Evolutionary conservation across 2,113 vertebrate species (phyloP), one percentile per base, ranked within the genome.

Genomic region (Emydocephalus ijimae): DNA sequence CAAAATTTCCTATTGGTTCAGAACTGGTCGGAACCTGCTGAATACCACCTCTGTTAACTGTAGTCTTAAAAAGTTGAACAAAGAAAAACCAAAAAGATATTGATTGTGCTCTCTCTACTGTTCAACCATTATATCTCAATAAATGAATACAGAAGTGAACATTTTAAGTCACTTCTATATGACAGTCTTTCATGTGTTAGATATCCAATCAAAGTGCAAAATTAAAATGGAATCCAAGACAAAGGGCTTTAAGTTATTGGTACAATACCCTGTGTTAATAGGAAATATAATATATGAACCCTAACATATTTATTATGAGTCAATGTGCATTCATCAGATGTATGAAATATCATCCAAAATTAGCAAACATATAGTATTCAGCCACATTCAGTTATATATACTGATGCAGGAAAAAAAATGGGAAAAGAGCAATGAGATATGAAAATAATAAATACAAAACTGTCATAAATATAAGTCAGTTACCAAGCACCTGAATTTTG

Each of bases 81-180:
- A 26, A 11, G 34, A 26, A 48, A 45, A 52, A n/a, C 15, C 34
- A 74, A 56, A 6, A 3, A 90, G 92, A 50, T 91, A 93, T 94
- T 45, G 93, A 89, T 92, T 89, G 93, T 95, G 92, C 93, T 91
- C 61, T 96, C 95, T 91, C 96, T 97, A 54, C 93, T 96, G 95
- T 94, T 45, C 74, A 94, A 93, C 81, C 11, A 20, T 56, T 88
- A n/a, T 15, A 34, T 8, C 8, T 54, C 29, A 29, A 52, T 26
- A 50, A 54, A 52, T n/a, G 29, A 29, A n/a, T 50, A n/a, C 14
- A 29, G 11, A 87, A 54, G 29, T 50, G 48, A 87, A 52, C 50
- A 26, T 55, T 39, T 52, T 81, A 54, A 39, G 11, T 20, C 34
- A 81, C 5, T 81, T 20, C 69, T 81, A 18, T 20, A 29, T 10